Evolutionary conservation across 2,113 vertebrate species (phyloP), one percentile per base, ranked within the genome.

Genomic region (Cyrtonyx montezumae): DNA sequence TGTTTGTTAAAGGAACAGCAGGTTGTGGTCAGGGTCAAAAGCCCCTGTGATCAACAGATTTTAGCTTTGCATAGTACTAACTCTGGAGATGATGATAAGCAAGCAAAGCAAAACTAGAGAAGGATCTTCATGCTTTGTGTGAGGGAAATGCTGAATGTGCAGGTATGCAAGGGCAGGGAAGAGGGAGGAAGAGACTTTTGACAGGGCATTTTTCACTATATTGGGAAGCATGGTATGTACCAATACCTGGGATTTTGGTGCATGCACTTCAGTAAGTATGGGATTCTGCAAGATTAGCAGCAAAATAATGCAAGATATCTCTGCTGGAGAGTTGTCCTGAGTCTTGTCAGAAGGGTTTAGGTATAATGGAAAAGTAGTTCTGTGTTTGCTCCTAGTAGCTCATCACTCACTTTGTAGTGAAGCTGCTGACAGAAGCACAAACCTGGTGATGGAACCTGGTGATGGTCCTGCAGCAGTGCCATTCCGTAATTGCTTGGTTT

Each of bases 1-100:
- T 96, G 96, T 97, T 97, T 96, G 94, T 94, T 94, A 94, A 96
- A 97, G 92, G 96, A 92, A 94, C 91, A 94, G 90, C 94, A 94
- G 81, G 83, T 79, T 93, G 93, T 93, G 90, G 92, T 96, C 96
- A 96, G 94, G 91, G 96, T 96, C 95, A 96, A 95, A 96, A 87
- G 91, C 77, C 90, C 94, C 84, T 83, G 89, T 86, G 93, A 84
- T 97, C 94, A 93, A 96, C 67, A 96, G 90, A 91, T 88, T 93
- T 93, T 92, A 86, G 80, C 93, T 97, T 94, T 96, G 85, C 81
- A 48, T 83, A 94, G 88, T 66, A 87, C 87, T 88, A 62, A 91
- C 37, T 91, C 81, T 77, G 74, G 87, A 91, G 87, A 74, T 86
- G 63, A 63, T 69, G 97, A 96, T 97, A 96, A 95, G 94, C 79